Conservation (phyloP, 2,888 invertebrate species). For the Hyposoter dolosus region DNA sequence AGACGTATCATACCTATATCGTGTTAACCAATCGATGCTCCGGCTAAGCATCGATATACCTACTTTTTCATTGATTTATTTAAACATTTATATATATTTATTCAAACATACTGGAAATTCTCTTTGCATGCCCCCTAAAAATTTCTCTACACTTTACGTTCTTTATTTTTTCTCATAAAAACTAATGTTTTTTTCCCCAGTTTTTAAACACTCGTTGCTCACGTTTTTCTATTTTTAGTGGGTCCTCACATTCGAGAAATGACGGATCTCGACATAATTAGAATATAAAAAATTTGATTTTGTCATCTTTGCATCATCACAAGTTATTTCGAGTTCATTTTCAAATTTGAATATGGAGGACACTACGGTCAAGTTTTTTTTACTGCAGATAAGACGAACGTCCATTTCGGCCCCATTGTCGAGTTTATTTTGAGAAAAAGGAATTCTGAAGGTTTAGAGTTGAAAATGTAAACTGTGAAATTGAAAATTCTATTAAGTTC, state of each 20-base stretch:
- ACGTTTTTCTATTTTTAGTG: background rate
- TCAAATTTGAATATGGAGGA: background rate
- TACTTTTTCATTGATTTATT: slow-evolving; percentile 43
- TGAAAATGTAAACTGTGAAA: background rate
- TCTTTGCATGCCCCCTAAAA: background rate
- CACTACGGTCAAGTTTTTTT: background rate
- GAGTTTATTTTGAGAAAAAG: no score
- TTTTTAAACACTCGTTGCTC: background rate
- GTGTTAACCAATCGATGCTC: slow-evolving; percentile 24
- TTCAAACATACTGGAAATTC: background rate
- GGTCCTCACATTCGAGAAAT: background rate
- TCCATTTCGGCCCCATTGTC: no score
- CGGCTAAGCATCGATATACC: slow-evolving; percentile 29
- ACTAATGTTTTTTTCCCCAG: background rate
- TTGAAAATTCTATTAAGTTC: background rate
- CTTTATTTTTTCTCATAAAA: background rate
- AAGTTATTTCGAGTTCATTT: background rate
- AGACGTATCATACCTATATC: slow-evolving; percentile 46
- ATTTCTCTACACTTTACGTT: background rate
- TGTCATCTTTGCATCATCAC: background rate
- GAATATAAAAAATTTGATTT: background rate
- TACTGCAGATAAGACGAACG: no score
- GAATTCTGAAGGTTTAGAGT: no score
- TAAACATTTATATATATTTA: slow-evolving; percentile 17
- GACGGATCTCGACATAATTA: background rate